phyloP scores from a whole-genome alignment of 2,797 vertebrate species.

The Megaceryle alcyon region DNA sequence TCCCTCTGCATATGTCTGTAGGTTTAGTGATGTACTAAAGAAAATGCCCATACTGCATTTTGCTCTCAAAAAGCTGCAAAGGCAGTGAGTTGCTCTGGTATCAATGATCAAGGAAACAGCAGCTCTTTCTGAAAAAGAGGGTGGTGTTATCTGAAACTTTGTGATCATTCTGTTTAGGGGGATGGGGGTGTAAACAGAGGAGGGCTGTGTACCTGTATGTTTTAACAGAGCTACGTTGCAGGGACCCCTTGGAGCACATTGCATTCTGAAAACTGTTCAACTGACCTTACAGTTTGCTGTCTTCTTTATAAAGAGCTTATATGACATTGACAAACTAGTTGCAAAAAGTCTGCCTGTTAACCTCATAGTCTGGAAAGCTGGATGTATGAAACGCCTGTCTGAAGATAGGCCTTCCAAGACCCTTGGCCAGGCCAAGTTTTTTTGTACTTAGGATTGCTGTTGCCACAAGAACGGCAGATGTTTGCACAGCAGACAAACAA shows the following conservation, averaged over 20 bases:
- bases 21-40: neutral
- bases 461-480: slow-evolving; percentile 47
- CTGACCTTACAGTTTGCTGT: neutral
- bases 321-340: neutral
- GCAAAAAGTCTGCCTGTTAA: neutral
- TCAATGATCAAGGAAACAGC: neutral
- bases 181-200: neutral
- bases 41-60: neutral
- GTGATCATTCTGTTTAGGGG: too few relatives aligned
- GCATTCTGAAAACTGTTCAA: neutral
- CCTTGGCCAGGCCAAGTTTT: neutral
- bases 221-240: neutral
- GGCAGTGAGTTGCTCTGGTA: neutral
- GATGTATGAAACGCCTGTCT: neutral
- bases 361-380: slow-evolving; percentile 9
- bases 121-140: neutral
- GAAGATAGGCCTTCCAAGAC: slow-evolving; percentile 6
- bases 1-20: neutral
- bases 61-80: neutral
- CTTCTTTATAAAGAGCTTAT: neutral
- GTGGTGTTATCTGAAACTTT: neutral
- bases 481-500: slow-evolving; percentile 55
- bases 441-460: neutral
- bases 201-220: neutral
- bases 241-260: neutral